Evolutionary conservation across 2,888 invertebrate species (phyloP), one percentile per base, ranked within the genome.

Genomic region (Brachylomia viminalis): DNA sequence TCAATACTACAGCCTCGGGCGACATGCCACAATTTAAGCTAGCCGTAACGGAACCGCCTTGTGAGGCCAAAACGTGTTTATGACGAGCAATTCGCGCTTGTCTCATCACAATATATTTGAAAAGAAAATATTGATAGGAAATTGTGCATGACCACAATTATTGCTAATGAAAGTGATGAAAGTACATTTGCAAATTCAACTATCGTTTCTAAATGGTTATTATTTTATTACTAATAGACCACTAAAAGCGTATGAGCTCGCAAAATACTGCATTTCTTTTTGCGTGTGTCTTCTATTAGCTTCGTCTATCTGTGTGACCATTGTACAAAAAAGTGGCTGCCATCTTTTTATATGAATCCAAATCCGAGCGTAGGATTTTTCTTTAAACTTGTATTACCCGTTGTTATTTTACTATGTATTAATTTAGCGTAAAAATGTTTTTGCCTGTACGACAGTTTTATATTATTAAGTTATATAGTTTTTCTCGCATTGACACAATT

Each of bases 11-110:
- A 59, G 79, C 82, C 72, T 66, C 67, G n/a, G 33, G 79, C 86
- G 67, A 70, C 79, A 67, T 80, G 74, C 71, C 79, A 64, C 69
- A 66, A 75, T 79, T 79, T 66, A 59, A 73, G 66, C 56, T 72
- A 54, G 68, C 66, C n/a, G 69, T 86, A 86, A 87, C 86, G 87
- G 86, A 72, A 85, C 70, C 72, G 64, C 72, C 67, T 69, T 73
- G 85, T 67, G 80, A 84, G 80, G 80, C 86, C 56, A 74, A 72
- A 83, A 84, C 84, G 61, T 81, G 78, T 80, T 75, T 77, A 68
- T 77, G 80, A 75, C 75, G 68, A 15, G 20, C 65, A 77, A 64
- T 80, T 84, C 68, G 74, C 78, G 58, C 73, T 65, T 61, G 69
- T 49, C 59, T 62, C 62, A 47, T 66, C 59, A 68, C n/a, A n/a